phyloP scores from a whole-genome alignment of 1,140 invertebrate genomes.

The Cyrtorhinus lividipennis region DNA sequence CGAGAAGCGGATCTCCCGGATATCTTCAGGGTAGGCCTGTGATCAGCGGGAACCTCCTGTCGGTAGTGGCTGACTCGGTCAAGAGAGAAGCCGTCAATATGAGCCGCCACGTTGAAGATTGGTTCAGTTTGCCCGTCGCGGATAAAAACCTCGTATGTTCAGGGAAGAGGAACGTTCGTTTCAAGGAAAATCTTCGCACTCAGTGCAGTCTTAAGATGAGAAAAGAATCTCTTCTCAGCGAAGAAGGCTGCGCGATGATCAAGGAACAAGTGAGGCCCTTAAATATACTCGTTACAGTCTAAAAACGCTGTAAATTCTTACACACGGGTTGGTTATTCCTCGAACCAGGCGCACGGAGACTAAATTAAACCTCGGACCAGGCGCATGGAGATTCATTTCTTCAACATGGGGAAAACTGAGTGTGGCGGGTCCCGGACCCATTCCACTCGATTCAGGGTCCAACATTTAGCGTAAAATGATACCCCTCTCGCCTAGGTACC shows the following conservation, averaged over 20 bases:
- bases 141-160: slow-evolving; percentile 1
- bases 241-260: not conserved
- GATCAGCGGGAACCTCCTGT: slow-evolving; percentile 27
- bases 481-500: too few species aligned
- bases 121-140: not conserved
- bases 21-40: slow-evolving; percentile 47
- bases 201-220: slow-evolving; percentile 4
- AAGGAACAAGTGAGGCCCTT: not conserved
- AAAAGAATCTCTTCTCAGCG: not conserved
- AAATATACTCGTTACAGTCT: not conserved
- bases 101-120: not conserved
- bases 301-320: too few species aligned
- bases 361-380: too few species aligned
- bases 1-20: slow-evolving; percentile 51
- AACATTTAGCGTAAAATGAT: too few species aligned
- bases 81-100: slow-evolving; percentile 5
- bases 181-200: slow-evolving; percentile 13
- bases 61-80: not conserved
- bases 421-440: too few species aligned
- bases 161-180: slow-evolving; percentile 10
- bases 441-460: too few species aligned
- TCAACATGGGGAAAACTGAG: too few species aligned
- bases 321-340: too few species aligned
- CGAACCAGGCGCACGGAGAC: too few species aligned
- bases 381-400: too few species aligned